These are phyloP conservation scores for Pristionchus japonicus DNA, from an alignment of 2,888 invertebrate species.

Conservation along the genomic window DNA sequence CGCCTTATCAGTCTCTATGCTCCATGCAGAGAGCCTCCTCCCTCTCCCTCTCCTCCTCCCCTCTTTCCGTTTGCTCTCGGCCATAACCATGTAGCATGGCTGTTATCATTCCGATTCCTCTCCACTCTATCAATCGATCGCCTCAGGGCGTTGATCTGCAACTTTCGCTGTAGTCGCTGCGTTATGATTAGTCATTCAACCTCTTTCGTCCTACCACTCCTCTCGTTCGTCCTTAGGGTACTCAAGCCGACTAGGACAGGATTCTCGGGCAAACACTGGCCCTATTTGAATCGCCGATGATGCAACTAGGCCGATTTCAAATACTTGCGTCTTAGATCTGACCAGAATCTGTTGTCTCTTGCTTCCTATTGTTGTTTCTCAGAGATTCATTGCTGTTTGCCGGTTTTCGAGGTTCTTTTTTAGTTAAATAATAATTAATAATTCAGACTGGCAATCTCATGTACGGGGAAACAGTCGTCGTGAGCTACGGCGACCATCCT, in stretches of 20 bases:
- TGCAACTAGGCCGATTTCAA: too few species aligned
- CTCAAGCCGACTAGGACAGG: too few species aligned
- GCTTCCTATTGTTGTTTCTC: too few species aligned
- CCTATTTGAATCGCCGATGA: too few species aligned
- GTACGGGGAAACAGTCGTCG: slow-evolving; percentile 43
- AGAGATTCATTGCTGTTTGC: too few species aligned
- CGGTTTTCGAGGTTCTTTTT: background rate
- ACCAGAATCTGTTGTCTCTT: too few species aligned
- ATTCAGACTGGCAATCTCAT: background rate
- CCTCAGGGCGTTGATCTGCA: background rate
- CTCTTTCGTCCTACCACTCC: too few species aligned
- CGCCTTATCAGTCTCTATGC: background rate
- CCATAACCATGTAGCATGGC: slow-evolving; percentile 24
- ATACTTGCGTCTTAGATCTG: too few species aligned
- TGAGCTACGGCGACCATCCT: slow-evolving; percentile 29
- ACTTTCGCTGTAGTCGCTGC: background rate
- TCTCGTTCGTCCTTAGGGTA: too few species aligned
- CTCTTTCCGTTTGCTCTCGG: slow-evolving; percentile 39
- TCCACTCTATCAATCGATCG: background rate
- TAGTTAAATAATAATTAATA: too few species aligned
- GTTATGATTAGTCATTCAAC: too few species aligned
- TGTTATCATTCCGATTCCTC: slow-evolving; percentile 25
- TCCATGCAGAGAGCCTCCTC: background rate
- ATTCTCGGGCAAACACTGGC: too few species aligned
- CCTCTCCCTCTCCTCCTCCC: background rate